Evolutionary conservation across 2,113 vertebrate genomes (phyloP).

Genomic region (Clarias gariepinus): DNA sequence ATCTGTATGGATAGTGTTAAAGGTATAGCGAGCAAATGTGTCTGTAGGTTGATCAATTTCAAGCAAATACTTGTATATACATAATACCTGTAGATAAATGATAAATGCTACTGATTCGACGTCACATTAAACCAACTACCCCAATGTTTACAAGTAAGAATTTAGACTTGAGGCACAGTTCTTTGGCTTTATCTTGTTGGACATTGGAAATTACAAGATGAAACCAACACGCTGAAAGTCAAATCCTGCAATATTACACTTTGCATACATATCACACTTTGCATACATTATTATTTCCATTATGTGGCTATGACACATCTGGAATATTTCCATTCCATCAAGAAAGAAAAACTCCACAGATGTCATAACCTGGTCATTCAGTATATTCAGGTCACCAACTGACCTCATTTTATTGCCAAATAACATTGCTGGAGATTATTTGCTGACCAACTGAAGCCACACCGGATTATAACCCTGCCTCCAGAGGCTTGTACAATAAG

Average conservation of each 20-base stretch:
- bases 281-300: too few relatives aligned
- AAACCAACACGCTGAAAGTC: background rate
- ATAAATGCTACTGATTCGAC: background rate
- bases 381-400: too few relatives aligned
- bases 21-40: background rate
- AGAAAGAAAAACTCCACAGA: too few relatives aligned
- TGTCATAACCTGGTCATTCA: too few relatives aligned
- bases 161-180: background rate
- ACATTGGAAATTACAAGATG: background rate
- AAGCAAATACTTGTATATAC: background rate
- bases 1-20: background rate
- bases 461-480: too few relatives aligned
- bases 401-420: too few relatives aligned
- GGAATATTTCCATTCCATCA: too few relatives aligned
- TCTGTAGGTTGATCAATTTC: background rate
- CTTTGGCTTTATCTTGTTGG: background rate
- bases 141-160: background rate
- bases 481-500: too few relatives aligned
- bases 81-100: background rate
- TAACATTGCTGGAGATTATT: too few relatives aligned
- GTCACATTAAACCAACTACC: too few relatives aligned
- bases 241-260: background rate
- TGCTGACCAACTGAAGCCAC: too few relatives aligned
- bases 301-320: too few relatives aligned
- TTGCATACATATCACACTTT: background rate